phyloP scores from a whole-genome alignment of 1,140 invertebrate species.

The Drosophila ercepeae region DNA sequence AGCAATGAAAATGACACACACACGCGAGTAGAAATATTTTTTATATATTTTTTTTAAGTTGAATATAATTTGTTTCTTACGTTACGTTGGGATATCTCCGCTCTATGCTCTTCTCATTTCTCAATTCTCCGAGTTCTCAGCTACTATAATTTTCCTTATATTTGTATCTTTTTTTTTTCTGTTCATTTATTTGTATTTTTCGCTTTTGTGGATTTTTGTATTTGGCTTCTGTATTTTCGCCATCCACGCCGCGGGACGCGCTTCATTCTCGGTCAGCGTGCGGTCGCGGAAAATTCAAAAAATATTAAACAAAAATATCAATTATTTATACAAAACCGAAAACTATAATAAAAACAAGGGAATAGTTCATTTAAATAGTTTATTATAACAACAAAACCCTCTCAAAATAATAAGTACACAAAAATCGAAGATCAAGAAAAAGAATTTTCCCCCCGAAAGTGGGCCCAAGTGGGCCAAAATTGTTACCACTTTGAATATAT shows the following conservation, averaged over 20 bases:
- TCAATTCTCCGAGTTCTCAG: conserved; percentile 13
- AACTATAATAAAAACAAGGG: not conserved
- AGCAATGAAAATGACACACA: conserved; percentile 72
- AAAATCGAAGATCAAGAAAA: not conserved
- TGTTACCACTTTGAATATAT: not conserved
- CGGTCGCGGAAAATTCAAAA: conserved; percentile 72
- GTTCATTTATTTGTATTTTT: conserved; percentile 15
- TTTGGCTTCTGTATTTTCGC: conserved; percentile 67
- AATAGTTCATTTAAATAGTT: not conserved
- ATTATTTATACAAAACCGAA: not conserved
- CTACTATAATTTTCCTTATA: conserved; percentile 67
- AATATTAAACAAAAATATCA: conserved; percentile 10
- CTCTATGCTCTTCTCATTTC: conserved; percentile 20
- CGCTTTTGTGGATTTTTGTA: conserved; percentile 43
- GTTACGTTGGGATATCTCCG: conserved; percentile 51
- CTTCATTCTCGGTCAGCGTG: conserved; percentile 69
- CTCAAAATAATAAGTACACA: not conserved
- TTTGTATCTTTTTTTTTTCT: conserved; percentile 12
- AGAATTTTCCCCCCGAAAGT: conserved; percentile 1
- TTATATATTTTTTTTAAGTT: conserved; percentile 57
- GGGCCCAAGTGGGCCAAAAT: conserved; percentile 32
- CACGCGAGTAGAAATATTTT: conserved; percentile 13
- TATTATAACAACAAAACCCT: not conserved
- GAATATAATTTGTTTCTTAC: conserved; percentile 79
- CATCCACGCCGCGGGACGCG: conserved; percentile 76